These are phyloP conservation scores for Polyergus mexicanus DNA, from an alignment of 1,140 invertebrate species.

Conservation along the genomic window DNA sequence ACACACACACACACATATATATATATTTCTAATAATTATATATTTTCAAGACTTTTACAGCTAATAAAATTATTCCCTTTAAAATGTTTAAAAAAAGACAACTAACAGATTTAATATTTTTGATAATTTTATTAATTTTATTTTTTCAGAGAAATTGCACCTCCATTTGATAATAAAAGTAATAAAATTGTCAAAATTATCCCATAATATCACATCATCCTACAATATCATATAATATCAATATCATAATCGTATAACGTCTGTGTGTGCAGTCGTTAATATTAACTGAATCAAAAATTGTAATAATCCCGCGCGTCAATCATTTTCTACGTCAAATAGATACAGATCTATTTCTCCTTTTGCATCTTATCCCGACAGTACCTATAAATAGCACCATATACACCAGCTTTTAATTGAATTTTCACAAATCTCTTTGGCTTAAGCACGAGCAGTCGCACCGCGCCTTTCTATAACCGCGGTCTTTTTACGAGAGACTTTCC, in stretches of 20 bases:
- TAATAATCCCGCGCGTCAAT: background rate
- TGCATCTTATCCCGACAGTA: background rate
- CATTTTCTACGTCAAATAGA: background rate
- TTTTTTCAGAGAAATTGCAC: background rate
- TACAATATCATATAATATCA: background rate
- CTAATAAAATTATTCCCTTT: background rate
- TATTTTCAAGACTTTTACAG: background rate
- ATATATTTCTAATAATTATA: slow-evolving; percentile 23
- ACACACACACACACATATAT: slow-evolving; percentile 3
- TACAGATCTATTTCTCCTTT: background rate
- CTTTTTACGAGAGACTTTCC: slow-evolving; percentile 45
- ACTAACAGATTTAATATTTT: background rate
- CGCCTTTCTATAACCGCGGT: slow-evolving; percentile 48
- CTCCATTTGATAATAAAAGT: background rate
- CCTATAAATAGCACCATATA: slow-evolving; percentile 22
- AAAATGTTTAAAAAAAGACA: background rate
- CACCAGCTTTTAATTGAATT: slow-evolving; percentile 34
- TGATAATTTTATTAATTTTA: background rate
- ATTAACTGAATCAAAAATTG: background rate
- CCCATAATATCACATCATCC: background rate
- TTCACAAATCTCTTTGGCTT: slow-evolving; percentile 47
- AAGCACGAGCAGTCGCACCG: slow-evolving; percentile 50
- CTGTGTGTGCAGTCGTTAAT: background rate
- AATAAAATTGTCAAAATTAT: background rate
- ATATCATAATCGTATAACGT: background rate